Base-by-base conservation (phyloP, 2,797 vertebrate species). In the Enteromius argenteus region DNA sequence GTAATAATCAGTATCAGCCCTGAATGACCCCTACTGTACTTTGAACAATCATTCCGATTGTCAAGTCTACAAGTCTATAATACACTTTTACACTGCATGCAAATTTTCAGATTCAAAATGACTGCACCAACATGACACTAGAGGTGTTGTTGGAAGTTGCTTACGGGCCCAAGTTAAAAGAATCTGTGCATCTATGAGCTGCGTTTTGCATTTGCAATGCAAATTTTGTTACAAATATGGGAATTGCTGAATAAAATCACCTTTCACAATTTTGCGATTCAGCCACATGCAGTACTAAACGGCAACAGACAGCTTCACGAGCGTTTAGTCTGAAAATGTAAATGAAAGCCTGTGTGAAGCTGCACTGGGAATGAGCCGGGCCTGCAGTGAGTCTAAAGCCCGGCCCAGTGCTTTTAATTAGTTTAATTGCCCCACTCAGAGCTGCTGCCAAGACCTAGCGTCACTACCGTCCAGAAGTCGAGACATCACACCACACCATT, bases 371-470 rank as follows among this genome's bases (percentile, higher is more conserved):
- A 23, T n/a, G 11, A 21, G 39, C 0, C 9, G 15, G 66, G 73
- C 51, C 58, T 86, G 67, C 30, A 69, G 69, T 67, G 89, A 88
- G 91, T 94, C 88, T 91, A 91, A 92, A 94, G 89, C 89, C 92
- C 92, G 89, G 82, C 90, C 92, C 92, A 91, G 84, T 91, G 91
- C 91, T 90, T 93, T 94, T 94, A 94, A 96, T 95, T 95, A 96
- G 95, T 96, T 95, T 95, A 96, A 96, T 96, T 96, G 94, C 92
- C 93, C 92, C 76, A 86, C 27, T 77, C 51, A 58, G 32, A 62
- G 72, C 90, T 91, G 91, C 93, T 93, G 93, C 94, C 95, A 95
- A 93, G 92, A 94, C 92, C 89, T 91, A 90, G 90, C 95, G 92
- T 56, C 66, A 72, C 32, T 8, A 27, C 77, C 49, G 27, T 84